A percentile compares a stretch with the other conserved stretches of the same genome.
These are phyloP conservation scores for Zaprionus capensis DNA, from an alignment of 1,140 invertebrate species.

Conservation along the genomic window DNA sequence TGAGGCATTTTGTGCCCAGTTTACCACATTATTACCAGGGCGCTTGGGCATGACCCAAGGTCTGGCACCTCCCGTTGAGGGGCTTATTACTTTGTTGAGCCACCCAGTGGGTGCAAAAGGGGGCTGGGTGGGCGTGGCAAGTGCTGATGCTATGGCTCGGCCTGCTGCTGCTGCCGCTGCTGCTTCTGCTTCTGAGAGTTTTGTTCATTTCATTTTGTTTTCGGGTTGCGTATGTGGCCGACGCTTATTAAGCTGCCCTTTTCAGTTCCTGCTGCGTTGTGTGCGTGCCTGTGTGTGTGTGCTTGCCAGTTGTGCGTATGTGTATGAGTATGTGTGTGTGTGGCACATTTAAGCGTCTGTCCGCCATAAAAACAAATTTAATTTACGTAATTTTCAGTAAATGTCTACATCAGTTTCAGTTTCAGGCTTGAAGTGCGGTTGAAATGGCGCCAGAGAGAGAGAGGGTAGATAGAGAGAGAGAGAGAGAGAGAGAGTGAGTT, in stretches of 20 bases:
- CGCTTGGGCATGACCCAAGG: conserved; percentile 75
- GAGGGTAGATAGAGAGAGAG: neutral
- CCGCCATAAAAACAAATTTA: conserved; percentile 80
- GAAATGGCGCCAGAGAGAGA: conserved; percentile 17
- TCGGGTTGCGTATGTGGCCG: conserved; percentile 50
- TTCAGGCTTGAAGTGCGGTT: conserved; percentile 65
- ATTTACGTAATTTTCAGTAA: conserved; percentile 82
- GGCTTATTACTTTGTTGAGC: conserved; percentile 71
- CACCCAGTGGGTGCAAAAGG: neutral
- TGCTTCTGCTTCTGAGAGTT: conserved; percentile 30
- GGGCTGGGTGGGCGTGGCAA: neutral
- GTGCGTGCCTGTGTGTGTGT: conserved; percentile 25
- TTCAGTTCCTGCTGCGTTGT: conserved; percentile 37
- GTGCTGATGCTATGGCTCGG: conserved; percentile 6
- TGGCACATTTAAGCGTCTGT: conserved; percentile 65
- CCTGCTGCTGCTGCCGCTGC: conserved; percentile 9
- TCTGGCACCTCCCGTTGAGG: conserved; percentile 67
- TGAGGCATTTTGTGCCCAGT: conserved; percentile 42
- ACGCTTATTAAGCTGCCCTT: conserved; percentile 66
- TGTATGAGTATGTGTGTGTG: conserved; percentile 18
- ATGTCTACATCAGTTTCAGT: conserved; percentile 79
- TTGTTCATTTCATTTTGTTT: conserved; percentile 59
- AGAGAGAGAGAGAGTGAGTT: conserved; percentile 10
- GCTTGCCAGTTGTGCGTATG: conserved; percentile 14
- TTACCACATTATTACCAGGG: conserved; percentile 74